Conservation (phyloP, 2,888 invertebrate species). For the Trachelus troglodyta region DNA sequence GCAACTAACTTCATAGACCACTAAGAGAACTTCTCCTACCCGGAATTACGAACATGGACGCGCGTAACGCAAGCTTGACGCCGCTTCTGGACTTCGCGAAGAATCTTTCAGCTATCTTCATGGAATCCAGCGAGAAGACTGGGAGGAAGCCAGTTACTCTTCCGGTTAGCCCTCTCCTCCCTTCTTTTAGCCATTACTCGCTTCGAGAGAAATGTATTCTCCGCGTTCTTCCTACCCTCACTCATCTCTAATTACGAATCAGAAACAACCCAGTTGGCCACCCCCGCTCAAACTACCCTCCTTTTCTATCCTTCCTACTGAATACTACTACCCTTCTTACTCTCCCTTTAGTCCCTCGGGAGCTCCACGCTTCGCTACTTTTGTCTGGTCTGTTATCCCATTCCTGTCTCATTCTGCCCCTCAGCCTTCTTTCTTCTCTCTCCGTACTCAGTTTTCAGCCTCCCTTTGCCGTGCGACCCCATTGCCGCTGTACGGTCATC, state of each 20-base stretch:
- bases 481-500: background rate
- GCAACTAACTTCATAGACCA: background rate
- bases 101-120: background rate
- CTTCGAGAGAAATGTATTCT: slow-evolving; percentile 50
- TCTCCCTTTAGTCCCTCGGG: slow-evolving; percentile 14
- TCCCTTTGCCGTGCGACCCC: background rate
- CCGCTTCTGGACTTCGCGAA: background rate
- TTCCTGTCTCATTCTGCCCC: background rate
- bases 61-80: background rate
- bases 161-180: slow-evolving; percentile 38
- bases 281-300: slow-evolving; percentile 4
- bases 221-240: slow-evolving; percentile 40
- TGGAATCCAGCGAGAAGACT: background rate
- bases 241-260: slow-evolving; percentile 63
- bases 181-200: slow-evolving; percentile 46
- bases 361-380: slow-evolving; percentile 43
- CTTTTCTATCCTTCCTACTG: slow-evolving; percentile 23
- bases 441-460: background rate
- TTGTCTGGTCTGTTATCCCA: slow-evolving; percentile 25
- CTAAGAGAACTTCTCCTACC: background rate
- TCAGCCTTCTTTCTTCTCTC: background rate
- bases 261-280: slow-evolving; percentile 51
- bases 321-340: slow-evolving; percentile 16
- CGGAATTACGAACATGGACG: background rate
- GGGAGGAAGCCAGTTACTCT: slow-evolving; percentile 14